Evolutionary conservation across 2,888 invertebrate genomes (phyloP), one percentile per base, ranked within the genome.

Genomic region (Gastrophysa polygoni): DNA sequence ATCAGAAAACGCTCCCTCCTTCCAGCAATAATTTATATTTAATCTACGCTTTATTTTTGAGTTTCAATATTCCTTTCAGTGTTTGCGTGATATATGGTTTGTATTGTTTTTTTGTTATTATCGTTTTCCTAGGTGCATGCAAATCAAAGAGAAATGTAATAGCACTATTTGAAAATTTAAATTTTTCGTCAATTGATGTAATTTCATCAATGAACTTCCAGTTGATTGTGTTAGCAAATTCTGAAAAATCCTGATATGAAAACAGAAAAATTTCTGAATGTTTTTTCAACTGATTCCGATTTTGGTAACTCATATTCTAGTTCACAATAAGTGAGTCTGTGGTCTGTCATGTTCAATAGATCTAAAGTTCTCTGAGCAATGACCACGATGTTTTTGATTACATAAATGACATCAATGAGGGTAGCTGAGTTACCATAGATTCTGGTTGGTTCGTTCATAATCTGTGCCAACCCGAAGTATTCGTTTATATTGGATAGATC

Each of bases 91-190:
- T 28, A 21, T 50, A 50, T 17, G 50, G 50, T 18, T 29, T 24
- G 17, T 17, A 28, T 3, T 28, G 18, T 28, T 24, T 21, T 28
- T 10, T 1, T 11, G 17, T 50, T 4, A 16, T 50, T 2, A 24
- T 28, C 10, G 50, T 50, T 50, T 50, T 50, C 2, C 2, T 14
- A 8, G 50, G 24, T 28, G 24, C 24, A 21, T 50, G 50, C 24
- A 50, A 5, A 28, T 50, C 50, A 50, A 50, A 50, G 14, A 50
- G 50, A 24, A 50, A 50, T 2, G 2, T 6, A 1, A 50, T 50
- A 11, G 50, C 50, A 24, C 17, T 28, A 50, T 50, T 50, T 10
- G 28, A 4, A 17, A 10, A 50, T 28, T 10, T 17, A 4, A 50
- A 4, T 28, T 50, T 50, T 2, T 50, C 50, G 10, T 32, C 10